Conservation (phyloP, 2,113 vertebrate genomes). For the Entosphenus tridentatus region DNA sequence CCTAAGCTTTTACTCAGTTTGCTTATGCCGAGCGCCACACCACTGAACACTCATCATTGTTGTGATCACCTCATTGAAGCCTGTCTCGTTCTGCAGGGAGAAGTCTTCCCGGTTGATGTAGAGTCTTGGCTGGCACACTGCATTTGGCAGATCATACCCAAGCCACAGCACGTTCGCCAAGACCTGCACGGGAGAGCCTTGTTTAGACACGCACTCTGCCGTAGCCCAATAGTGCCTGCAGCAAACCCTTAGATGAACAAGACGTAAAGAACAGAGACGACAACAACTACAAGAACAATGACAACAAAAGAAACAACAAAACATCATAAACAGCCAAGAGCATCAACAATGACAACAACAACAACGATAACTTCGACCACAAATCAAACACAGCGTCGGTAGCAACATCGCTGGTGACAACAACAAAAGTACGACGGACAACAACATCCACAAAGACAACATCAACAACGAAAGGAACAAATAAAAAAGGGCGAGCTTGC, state of each 20-base stretch:
- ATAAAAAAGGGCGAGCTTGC: too few species aligned
- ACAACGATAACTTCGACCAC: not conserved
- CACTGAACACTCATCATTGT: too few species aligned
- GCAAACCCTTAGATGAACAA: too few species aligned
- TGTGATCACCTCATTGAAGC: slow-evolving; percentile 25
- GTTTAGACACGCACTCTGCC: not conserved
- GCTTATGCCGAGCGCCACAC: too few species aligned
- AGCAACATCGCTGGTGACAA: too few species aligned
- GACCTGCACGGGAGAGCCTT: slow-evolving; percentile 19
- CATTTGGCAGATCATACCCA: slow-evolving; percentile 25
- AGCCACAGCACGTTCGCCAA: slow-evolving; percentile 53
- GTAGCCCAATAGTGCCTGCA: not conserved
- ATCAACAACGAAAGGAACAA: too few species aligned
- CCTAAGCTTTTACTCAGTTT: too few species aligned
- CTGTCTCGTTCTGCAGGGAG: slow-evolving; percentile 22
- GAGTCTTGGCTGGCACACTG: slow-evolving; percentile 29
- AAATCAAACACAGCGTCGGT: too few species aligned
- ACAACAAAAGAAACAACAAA: not conserved
- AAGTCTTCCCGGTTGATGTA: slow-evolving; percentile 14
- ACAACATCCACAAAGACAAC: too few species aligned
- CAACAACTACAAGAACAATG: too few species aligned
- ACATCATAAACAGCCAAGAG: not conserved
- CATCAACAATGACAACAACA: not conserved
- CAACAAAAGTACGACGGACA: too few species aligned
- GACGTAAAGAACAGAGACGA: not conserved